phyloP scores from a whole-genome alignment of 2,113 vertebrate species.

The Dipodomys ordii region DNA sequence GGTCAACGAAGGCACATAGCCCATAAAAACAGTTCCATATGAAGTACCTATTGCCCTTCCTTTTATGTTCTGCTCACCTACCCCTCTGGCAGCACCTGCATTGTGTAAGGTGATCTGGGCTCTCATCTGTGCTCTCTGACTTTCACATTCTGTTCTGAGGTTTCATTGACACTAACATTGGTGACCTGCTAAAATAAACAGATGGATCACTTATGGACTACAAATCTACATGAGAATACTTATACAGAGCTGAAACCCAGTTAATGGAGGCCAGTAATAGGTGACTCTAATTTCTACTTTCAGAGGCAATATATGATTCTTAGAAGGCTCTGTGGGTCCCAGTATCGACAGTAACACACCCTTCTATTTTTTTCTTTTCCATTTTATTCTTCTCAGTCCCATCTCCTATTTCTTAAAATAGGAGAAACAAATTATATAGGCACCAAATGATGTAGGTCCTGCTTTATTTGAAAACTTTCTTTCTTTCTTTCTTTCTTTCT shows the following conservation, averaged over 20 bases:
- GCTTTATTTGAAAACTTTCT: background rate
- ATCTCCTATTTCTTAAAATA: background rate
- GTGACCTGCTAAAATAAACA: background rate
- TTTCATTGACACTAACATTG: background rate
- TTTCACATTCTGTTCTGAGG: background rate
- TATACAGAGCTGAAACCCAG: background rate
- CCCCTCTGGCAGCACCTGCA: background rate
- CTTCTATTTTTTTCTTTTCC: background rate
- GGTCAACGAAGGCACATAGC: background rate
- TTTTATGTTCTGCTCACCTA: background rate
- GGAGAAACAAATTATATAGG: background rate
- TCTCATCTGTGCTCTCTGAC: background rate
- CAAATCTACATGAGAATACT: background rate
- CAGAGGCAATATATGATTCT: background rate
- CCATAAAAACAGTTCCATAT: background rate
- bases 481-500: background rate
- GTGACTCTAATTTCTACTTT: background rate
- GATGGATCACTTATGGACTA: background rate
- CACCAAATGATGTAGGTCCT: background rate
- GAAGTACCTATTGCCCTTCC: background rate
- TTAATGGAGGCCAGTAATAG: background rate
- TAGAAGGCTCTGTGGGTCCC: background rate
- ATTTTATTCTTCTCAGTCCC: background rate
- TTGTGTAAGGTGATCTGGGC: background rate
- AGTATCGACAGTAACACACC: background rate